Conservation (phyloP, 2,797 vertebrate genomes). For the Graptemys geographica region DNA sequence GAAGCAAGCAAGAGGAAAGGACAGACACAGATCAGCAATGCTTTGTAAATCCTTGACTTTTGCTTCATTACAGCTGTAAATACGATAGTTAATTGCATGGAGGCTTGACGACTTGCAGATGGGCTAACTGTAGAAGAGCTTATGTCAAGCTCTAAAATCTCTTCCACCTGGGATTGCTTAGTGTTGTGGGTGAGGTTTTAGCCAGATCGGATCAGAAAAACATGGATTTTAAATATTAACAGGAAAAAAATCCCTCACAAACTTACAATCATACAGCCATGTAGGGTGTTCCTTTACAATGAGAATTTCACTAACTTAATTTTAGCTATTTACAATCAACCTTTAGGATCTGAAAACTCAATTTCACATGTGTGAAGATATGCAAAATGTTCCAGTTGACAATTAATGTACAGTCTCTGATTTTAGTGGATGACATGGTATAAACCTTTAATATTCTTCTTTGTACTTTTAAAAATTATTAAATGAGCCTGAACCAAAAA, state of each 20-base stretch:
- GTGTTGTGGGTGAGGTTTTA: slow-evolving; percentile 20
- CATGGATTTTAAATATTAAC: slow-evolving; percentile 39
- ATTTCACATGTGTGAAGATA: not conserved
- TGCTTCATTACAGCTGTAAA: slow-evolving; percentile 87
- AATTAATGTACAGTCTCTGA: not conserved
- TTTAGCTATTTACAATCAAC: not conserved
- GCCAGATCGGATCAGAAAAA: slow-evolving; percentile 62
- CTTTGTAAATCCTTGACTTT: slow-evolving; percentile 87
- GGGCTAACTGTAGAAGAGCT: slow-evolving; percentile 81
- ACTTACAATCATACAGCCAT: not conserved
- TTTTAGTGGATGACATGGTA: not conserved
- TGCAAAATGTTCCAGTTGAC: not conserved
- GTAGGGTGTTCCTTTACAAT: not conserved
- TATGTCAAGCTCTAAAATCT: slow-evolving; percentile 77
- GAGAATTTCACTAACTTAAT: not conserved
- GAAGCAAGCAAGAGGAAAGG: slow-evolving; percentile 81
- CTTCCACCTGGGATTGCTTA: slow-evolving; percentile 79
- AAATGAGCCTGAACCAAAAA: slow-evolving; percentile 18
- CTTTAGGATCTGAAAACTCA: not conserved
- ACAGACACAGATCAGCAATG: slow-evolving; percentile 79
- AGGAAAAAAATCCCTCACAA: not conserved
- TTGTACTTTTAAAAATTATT: not conserved
- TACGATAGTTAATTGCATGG: slow-evolving; percentile 84
- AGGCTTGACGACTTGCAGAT: slow-evolving; percentile 87
- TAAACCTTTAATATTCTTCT: not conserved